phyloP scores from a whole-genome alignment of 2,797 vertebrate species.

The Malacoraja senta region DNA sequence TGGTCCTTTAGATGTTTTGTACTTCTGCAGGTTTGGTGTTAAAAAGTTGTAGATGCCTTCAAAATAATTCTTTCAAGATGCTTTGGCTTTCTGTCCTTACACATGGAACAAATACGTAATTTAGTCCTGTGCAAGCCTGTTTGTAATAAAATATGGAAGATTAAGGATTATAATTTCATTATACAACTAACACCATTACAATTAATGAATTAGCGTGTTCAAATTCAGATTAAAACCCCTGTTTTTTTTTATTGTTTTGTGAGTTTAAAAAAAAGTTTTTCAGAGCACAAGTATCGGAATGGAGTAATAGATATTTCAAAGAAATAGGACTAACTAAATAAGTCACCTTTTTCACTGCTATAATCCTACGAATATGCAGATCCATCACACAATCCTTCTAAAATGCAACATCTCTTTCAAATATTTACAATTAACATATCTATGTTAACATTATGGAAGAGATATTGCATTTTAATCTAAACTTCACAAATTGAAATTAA shows the following conservation, averaged over 20 bases:
- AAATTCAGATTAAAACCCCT: neutral
- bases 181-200: neutral
- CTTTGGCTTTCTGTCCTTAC: neutral
- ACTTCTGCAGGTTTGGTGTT: neutral
- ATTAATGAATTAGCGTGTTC: neutral
- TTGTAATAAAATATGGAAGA: neutral
- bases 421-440: neutral
- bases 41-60: neutral
- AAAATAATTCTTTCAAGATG: constrained; percentile 3
- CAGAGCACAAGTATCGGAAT: neutral
- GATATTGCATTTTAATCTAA: neutral
- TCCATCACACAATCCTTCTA: neutral
- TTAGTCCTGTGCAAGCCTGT: neutral
- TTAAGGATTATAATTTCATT: neutral
- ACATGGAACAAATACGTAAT: neutral
- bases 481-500: neutral
- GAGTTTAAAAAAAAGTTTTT: neutral
- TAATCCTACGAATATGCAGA: neutral
- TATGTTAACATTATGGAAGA: neutral
- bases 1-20: neutral
- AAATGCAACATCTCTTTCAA: neutral
- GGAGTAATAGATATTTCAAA: neutral
- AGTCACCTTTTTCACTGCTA: neutral
- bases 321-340: neutral
- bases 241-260: neutral